Conservation (phyloP, 2,113 vertebrate genomes). For the Cyprinus carpio region DNA sequence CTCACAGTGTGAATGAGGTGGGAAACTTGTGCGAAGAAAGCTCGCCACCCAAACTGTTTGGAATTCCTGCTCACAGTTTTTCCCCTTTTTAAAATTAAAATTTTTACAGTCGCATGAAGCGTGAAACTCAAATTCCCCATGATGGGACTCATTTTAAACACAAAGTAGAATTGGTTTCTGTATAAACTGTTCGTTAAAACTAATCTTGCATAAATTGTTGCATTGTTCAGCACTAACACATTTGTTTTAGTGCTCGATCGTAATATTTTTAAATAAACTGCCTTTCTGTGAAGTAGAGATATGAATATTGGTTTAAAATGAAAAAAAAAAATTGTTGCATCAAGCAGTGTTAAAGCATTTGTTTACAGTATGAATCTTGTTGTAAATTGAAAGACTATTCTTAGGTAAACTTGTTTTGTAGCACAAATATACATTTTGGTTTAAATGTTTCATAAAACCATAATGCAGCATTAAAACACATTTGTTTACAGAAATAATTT, state of each 20-base stretch:
- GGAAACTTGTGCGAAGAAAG: slow-evolving; percentile 1
- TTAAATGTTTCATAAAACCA: background rate
- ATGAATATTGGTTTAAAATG: too few relatives aligned
- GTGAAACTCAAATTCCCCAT: background rate
- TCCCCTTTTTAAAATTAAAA: background rate
- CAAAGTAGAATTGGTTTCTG: background rate
- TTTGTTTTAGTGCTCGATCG: background rate
- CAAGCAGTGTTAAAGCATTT: background rate
- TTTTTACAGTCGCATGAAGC: background rate
- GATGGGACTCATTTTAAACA: background rate
- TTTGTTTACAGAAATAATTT: background rate
- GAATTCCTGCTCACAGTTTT: background rate
- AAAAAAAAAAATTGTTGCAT: background rate
- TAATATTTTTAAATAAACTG: background rate
- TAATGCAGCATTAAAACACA: background rate
- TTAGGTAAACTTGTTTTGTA: background rate
- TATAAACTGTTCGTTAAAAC: background rate
- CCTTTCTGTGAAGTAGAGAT: too few relatives aligned
- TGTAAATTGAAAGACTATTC: too few relatives aligned
- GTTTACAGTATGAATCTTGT: too few relatives aligned
- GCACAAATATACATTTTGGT: background rate
- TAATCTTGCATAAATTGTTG: background rate
- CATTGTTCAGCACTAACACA: background rate
- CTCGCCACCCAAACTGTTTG: background rate
- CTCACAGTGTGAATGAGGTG: slow-evolving; percentile 20